Percentiles rank a stretch among this genome's conserved stretches.
Evolutionary conservation across 2,888 invertebrate genomes (phyloP).

Genomic region (Aphodius sticticus): DNA sequence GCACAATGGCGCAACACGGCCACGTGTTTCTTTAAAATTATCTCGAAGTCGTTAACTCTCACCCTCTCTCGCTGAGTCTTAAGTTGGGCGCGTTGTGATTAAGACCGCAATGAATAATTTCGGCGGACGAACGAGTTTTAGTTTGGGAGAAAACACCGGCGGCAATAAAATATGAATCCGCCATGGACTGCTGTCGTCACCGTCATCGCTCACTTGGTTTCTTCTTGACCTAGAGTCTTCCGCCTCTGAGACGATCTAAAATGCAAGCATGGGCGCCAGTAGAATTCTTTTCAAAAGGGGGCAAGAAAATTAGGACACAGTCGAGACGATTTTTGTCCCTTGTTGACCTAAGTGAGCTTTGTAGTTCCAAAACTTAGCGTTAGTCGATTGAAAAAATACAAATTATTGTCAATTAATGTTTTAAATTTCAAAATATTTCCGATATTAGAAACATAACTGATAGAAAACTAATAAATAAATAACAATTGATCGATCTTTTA

Average conservation of each 20-base stretch:
- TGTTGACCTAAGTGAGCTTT: too few relatives aligned
- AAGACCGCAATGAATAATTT: slow-evolving; percentile 32
- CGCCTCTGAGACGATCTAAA: background rate
- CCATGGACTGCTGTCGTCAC: background rate
- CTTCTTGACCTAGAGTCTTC: too few relatives aligned
- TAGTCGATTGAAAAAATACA: too few relatives aligned
- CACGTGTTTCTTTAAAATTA: background rate
- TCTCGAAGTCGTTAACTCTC: background rate
- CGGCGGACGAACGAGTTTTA: slow-evolving; percentile 7
- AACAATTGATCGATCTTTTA: too few relatives aligned
- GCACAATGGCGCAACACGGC: background rate
- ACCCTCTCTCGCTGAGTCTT: background rate
- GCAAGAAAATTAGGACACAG: too few relatives aligned
- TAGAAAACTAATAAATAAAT: too few relatives aligned
- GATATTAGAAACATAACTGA: too few relatives aligned
- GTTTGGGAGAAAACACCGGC: slow-evolving; percentile 14
- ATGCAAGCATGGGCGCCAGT: background rate
- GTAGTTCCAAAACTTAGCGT: too few relatives aligned
- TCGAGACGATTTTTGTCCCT: too few relatives aligned
- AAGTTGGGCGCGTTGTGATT: slow-evolving; percentile 10
- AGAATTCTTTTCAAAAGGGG: background rate
- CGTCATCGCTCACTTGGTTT: background rate
- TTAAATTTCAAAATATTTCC: too few relatives aligned
- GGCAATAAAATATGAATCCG: slow-evolving; percentile 32
- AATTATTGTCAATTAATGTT: too few relatives aligned